phyloP scores from a whole-genome alignment of 2,888 invertebrate species.

The Fragum fragum region DNA sequence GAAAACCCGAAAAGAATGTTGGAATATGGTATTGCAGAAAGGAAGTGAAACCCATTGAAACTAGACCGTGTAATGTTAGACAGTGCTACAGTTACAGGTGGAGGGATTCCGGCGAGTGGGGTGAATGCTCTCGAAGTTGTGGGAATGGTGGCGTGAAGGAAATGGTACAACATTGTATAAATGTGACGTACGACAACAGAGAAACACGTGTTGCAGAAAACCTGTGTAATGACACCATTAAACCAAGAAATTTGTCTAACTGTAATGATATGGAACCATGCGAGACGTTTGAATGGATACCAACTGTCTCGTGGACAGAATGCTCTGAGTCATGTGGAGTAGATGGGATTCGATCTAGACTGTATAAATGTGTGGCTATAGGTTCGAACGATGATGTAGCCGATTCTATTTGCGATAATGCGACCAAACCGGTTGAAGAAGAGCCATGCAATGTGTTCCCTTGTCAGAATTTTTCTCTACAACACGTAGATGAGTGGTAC shows the following conservation, averaged over 20 bases:
- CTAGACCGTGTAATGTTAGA: slow-evolving; percentile 63
- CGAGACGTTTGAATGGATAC: slow-evolving; percentile 39
- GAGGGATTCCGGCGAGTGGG: slow-evolving; percentile 52
- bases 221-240: slow-evolving; percentile 45
- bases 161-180: slow-evolving; percentile 60
- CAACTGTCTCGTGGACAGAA: slow-evolving; percentile 51
- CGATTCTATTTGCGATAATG: slow-evolving; percentile 35
- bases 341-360: slow-evolving; percentile 37
- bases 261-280: slow-evolving; percentile 56
- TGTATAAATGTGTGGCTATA: slow-evolving; percentile 43
- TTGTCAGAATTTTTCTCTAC: slow-evolving; percentile 49
- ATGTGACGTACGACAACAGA: slow-evolving; percentile 62
- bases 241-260: slow-evolving; percentile 32
- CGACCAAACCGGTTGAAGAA: slow-evolving; percentile 16
- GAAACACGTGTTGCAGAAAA: slow-evolving; percentile 45
- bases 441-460: slow-evolving; percentile 54
- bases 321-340: slow-evolving; percentile 68
- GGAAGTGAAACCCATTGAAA: slow-evolving; percentile 48
- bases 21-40: slow-evolving; percentile 54
- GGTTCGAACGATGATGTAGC: slow-evolving; percentile 28
- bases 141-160: slow-evolving; percentile 43
- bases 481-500: slow-evolving; percentile 41
- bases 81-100: slow-evolving; percentile 61
- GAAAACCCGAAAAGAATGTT: slow-evolving; percentile 26
- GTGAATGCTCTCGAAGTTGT: slow-evolving; percentile 61